Evolutionary conservation across 2,113 vertebrate genomes (phyloP), one percentile per base, ranked within the genome.

Genomic region (Barbus barbus): DNA sequence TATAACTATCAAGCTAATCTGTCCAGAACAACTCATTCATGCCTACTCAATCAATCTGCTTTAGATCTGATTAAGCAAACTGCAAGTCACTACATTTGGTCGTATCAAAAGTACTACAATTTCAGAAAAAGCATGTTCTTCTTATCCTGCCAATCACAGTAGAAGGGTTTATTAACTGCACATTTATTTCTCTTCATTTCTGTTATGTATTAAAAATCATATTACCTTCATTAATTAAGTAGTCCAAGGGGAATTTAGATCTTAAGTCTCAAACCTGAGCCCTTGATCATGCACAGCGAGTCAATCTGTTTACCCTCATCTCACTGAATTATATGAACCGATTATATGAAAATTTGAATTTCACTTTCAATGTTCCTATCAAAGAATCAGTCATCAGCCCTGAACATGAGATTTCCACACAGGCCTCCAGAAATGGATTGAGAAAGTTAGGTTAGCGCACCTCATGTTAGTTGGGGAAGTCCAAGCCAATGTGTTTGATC

Each of bases 401-500:
- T 58, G 20, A 33, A 56, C 74, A n/a, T 24, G 33, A 69, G 20
- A n/a, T 4, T 77, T n/a, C 18, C 20, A 36, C 31, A 31, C 31
- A 58, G 51, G 51, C 36, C 38, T 26, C 20, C 1, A 26, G 13
- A 4, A 63, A 79, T 18, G 36, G 36, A 44, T 63, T 24, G 53
- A 78, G 31, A 60, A 78, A 60, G 33, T 41, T 16, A 44, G 56
- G n/a, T 60, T n/a, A 28, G 36, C 24, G 0, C n/a, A 65, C 24
- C 38, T n/a, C 5, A 14, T 56, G 28, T 79, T 44, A 41, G 22
- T 26, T 48, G 1, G 22, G 44, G 46, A 12, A 71, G 11, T 26
- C 31, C 24, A 71, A 83, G 46, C 9, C 14, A 60, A 44, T 78
- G 80, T 77, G 60, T 77, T 61, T 38, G 60, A 84, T 51, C 36